Conservation (phyloP, 2,797 vertebrate species). For the Onychomys leucogaster region DNA sequence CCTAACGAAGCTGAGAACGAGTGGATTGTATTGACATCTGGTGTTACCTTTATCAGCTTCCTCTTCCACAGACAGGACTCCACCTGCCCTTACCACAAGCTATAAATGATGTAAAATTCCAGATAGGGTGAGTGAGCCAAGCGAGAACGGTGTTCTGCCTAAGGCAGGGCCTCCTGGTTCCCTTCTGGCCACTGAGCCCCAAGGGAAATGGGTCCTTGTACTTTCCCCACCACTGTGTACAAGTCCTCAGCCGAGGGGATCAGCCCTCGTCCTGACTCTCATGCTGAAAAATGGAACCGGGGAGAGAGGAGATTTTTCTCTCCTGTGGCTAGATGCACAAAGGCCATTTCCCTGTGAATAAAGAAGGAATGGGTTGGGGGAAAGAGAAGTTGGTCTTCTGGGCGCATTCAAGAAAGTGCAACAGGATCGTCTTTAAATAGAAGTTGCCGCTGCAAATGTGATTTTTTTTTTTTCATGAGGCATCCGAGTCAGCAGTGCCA, state of each 20-base stretch:
- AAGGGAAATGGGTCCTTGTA: background rate
- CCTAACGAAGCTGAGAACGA: background rate
- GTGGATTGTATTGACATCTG: fast-evolving
- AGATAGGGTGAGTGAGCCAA: background rate
- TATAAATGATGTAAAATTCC: background rate
- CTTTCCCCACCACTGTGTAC: conserved; percentile 2
- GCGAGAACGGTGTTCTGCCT: background rate
- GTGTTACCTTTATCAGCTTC: background rate
- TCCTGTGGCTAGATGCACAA: conserved; percentile 57
- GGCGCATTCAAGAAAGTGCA: background rate
- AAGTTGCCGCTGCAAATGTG: conserved; percentile 46
- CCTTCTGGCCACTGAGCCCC: background rate
- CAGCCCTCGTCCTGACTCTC: background rate
- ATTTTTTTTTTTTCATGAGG: conserved; percentile 73
- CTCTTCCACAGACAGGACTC: background rate
- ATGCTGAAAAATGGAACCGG: conserved; percentile 18
- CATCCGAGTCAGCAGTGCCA: conserved; percentile 58
- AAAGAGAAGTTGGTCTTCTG: conserved; percentile 57
- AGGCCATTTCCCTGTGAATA: conserved; percentile 56
- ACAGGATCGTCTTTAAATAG: conserved; percentile 75
- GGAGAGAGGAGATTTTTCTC: conserved; percentile 45
- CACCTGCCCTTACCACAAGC: background rate
- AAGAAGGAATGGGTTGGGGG: conserved; percentile 56
- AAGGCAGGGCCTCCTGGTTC: background rate
- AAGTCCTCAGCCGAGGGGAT: background rate